Percentiles rank a stretch among this genome's conserved stretches.
These are phyloP conservation scores for Omphaloscelis lunosa DNA, from an alignment of 2,888 invertebrate species.

Conservation along the genomic window DNA sequence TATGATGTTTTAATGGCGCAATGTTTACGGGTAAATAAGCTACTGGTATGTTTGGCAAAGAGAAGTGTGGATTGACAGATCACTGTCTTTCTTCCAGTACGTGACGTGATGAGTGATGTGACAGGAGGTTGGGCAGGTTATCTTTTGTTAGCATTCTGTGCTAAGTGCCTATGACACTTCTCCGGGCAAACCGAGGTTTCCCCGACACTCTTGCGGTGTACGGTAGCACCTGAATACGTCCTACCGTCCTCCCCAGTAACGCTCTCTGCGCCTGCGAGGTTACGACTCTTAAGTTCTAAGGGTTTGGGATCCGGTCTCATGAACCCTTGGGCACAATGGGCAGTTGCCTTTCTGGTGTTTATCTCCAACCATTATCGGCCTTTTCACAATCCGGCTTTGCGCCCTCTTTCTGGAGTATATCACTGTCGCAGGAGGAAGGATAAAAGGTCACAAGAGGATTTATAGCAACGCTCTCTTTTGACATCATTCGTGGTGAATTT, in stretches of 20 bases:
- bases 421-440: background rate
- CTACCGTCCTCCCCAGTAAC: background rate
- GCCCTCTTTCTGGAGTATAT: background rate
- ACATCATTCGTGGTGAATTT: background rate
- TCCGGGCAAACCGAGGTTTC: background rate
- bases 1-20: constrained; percentile 36
- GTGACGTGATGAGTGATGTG: background rate
- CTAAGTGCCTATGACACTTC: background rate
- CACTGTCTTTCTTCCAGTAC: background rate
- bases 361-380: background rate
- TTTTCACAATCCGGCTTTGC: no score
- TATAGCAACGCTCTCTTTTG: background rate
- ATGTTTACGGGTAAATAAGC: constrained; percentile 37
- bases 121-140: background rate
- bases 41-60: constrained; percentile 13
- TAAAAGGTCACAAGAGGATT: background rate
- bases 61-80: constrained; percentile 5
- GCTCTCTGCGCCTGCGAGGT: background rate
- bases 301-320: background rate
- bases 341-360: background rate
- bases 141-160: background rate
- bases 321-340: background rate
- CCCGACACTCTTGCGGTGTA: background rate
- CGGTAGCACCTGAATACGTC: background rate
- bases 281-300: background rate